Conservation (phyloP, 2,113 vertebrate species). For the Oncorhynchus gorbuscha region DNA sequence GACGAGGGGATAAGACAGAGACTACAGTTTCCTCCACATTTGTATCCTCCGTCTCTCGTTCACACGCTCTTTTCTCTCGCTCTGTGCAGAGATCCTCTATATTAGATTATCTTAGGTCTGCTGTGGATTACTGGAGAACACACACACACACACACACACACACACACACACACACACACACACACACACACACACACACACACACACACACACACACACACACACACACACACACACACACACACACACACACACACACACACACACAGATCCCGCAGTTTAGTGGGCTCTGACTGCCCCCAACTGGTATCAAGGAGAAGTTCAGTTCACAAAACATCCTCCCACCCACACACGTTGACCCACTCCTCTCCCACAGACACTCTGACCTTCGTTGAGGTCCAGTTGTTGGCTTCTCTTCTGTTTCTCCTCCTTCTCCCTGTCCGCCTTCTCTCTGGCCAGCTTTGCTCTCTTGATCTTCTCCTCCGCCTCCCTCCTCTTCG, state of each 20-base stretch:
- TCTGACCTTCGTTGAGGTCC: conserved; percentile 78
- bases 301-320: conserved; percentile 62
- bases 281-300: conserved; percentile 69
- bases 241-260: background rate
- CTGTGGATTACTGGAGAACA: background rate
- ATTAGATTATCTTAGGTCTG: conserved; percentile 58
- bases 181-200: background rate
- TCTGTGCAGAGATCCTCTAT: conserved; percentile 46
- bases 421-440: conserved; percentile 81
- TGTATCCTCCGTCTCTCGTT: background rate
- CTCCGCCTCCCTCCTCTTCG: conserved; percentile 79
- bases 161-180: background rate
- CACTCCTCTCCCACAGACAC: background rate
- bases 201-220: background rate
- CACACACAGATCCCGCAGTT: conserved; percentile 12
- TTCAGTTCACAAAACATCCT: conserved; percentile 27
- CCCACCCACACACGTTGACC: background rate
- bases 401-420: conserved; percentile 78
- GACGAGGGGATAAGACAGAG: conserved; percentile 17
- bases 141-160: background rate
- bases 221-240: conserved; percentile 1
- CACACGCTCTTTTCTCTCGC: background rate
- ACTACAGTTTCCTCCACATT: background rate
- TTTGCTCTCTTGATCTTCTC: conserved; percentile 81
- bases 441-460: conserved; percentile 81